These are phyloP conservation scores for Drosophila navojoa DNA, from an alignment of 1,140 invertebrate species.

Conservation along the genomic window DNA sequence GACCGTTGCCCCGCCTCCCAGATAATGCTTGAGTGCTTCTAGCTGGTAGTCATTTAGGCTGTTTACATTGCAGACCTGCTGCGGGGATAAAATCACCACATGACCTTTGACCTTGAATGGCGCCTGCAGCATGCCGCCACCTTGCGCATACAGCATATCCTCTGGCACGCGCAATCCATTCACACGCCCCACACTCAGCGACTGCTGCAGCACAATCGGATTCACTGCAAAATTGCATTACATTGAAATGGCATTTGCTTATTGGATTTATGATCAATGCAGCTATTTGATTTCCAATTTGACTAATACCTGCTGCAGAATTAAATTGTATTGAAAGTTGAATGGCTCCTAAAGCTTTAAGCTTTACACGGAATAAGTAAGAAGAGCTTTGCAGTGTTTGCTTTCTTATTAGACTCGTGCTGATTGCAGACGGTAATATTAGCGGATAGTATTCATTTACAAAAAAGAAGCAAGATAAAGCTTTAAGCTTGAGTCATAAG, in stretches of 20 bases:
- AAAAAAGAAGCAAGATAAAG: too few species aligned
- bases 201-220: constrained; percentile 63
- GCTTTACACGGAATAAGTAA: too few species aligned
- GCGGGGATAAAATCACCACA: constrained; percentile 8
- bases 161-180: constrained; percentile 68
- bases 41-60: constrained; percentile 47
- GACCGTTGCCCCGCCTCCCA: constrained; percentile 1
- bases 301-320: too few species aligned
- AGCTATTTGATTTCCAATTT: background rate
- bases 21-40: constrained; percentile 29
- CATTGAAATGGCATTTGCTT: background rate
- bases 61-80: constrained; percentile 43
- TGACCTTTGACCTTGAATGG: constrained; percentile 40
- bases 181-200: constrained; percentile 49
- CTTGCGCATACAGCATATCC: constrained; percentile 56
- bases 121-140: constrained; percentile 16
- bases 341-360: too few species aligned
- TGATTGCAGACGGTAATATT: too few species aligned
- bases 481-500: too few species aligned
- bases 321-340: too few species aligned
- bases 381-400: too few species aligned
- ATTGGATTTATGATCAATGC: background rate
- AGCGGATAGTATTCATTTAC: too few species aligned
- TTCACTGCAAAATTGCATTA: constrained; percentile 50
- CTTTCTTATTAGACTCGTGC: too few species aligned